A percentile compares a stretch with the other conserved stretches of the same genome.
Conservation (phyloP, 2,888 invertebrate genomes). For the Clivina fossor region DNA sequence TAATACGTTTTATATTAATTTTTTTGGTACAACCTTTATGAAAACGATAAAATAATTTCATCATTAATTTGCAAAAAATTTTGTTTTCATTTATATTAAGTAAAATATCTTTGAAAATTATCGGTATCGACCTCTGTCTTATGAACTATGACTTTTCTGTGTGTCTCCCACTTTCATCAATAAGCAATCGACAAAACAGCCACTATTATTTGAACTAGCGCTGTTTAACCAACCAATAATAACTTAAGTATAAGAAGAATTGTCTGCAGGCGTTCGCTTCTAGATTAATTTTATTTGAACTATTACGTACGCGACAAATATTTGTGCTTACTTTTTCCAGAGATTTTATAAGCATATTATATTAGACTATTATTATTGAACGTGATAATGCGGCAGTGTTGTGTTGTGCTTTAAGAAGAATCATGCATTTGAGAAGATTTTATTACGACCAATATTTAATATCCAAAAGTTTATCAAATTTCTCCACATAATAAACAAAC, state of each 20-base stretch:
- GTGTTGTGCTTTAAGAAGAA: slow-evolving; percentile 20
- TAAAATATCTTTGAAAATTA: slow-evolving; percentile 26
- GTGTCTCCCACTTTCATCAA: not conserved
- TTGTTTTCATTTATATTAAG: slow-evolving; percentile 16
- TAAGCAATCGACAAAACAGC: slow-evolving; percentile 3
- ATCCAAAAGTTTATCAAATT: slow-evolving; percentile 48
- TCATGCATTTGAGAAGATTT: slow-evolving; percentile 49
- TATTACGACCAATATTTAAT: slow-evolving; percentile 50
- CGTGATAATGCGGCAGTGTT: not conserved
- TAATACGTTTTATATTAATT: not conserved
- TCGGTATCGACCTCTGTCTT: slow-evolving; percentile 27
- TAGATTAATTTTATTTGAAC: slow-evolving; percentile 10
- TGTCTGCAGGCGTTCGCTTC: slow-evolving; percentile 4
- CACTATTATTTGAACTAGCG: slow-evolving; percentile 20
- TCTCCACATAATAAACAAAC: slow-evolving; percentile 34
- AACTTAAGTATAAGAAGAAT: slow-evolving; percentile 24
- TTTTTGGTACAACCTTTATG: not conserved
- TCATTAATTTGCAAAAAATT: slow-evolving; percentile 34
- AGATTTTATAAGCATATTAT: no score
- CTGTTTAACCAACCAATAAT: slow-evolving; percentile 18
- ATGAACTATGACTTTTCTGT: slow-evolving; percentile 21
- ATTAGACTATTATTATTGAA: not conserved
- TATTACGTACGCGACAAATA: no score
- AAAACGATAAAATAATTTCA: slow-evolving; percentile 31
- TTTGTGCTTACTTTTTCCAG: no score